Base-by-base conservation (phyloP, 1,140 invertebrate genomes). In the Cydia pomonella region DNA sequence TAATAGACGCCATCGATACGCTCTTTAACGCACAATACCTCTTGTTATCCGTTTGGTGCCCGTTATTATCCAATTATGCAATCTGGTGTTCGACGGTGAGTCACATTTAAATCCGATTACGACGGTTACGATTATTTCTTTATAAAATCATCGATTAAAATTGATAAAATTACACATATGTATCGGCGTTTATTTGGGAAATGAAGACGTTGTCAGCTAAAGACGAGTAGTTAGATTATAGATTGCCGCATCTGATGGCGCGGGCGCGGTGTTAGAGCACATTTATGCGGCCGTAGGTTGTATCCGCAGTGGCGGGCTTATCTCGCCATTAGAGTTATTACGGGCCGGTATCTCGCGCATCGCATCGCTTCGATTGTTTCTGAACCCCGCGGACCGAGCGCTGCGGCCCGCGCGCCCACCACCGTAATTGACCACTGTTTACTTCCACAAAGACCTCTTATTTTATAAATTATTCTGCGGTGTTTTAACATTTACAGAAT, bases 291-390 rank as follows among this genome's bases (percentile, higher is more conserved):
- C 81, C 78, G 82, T 84, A 81, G 79, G 82, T 72, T 76, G 73
- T 85, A 84, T 81, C 78, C 80, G 82, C 85, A 84, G 85, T 86
- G 87, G 88, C 81, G 85, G 83, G 78, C 88, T 92, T 92, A 91
- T 92, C 91, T 91, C 84, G 87, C 87, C 87, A 90, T 90, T 92
- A 91, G 89, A 91, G 87, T 91, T 92, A 91, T 91, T 92, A 90
- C 82, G 79, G 87, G 79, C 82, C 75, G 82, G 85, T 92, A 91
- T 92, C 89, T 91, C 85, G 86, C 77, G 82, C 85, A 92, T 92
- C 91, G 87, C 91, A 87, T 89, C 89, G 87, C 88, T 88, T 87
- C 91, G 87, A 91, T 92, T 91, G 91, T 92, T 91, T 87, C 89
- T 86, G 88, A 89, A 83, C 82, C 84, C 89, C 84, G 87, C 87